Percentiles rank a stretch among this genome's conserved stretches.
phyloP scores from a whole-genome alignment of 2,797 vertebrate genomes.

The Oreochromis grahami region DNA sequence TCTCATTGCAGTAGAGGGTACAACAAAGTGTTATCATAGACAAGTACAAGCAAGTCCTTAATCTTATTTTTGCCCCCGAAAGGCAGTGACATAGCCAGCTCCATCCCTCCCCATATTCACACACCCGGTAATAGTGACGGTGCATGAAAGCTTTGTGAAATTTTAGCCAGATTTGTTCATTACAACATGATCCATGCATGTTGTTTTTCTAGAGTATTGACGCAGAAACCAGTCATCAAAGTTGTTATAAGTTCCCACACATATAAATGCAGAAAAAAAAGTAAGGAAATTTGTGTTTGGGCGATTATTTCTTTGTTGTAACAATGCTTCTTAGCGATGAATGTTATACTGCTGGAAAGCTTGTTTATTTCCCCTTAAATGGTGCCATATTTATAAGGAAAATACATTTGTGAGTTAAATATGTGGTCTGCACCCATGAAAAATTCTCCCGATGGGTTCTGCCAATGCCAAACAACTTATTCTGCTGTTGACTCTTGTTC shows the following conservation, averaged over 20 bases:
- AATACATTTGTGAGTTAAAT: not conserved
- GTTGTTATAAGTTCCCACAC: not conserved
- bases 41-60: not conserved
- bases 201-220: not conserved
- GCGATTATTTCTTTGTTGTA: not conserved
- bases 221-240: not conserved
- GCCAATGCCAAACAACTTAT: not conserved
- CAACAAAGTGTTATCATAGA: not conserved
- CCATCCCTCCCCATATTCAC: not conserved
- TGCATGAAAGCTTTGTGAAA: not conserved
- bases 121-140: not conserved
- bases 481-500: not conserved
- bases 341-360: not conserved
- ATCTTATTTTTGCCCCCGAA: not conserved
- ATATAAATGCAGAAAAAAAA: not conserved
- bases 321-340: not conserved
- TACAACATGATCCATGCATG: not conserved
- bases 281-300: not conserved
- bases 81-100: not conserved
- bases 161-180: not conserved
- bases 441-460: not conserved
- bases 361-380: not conserved
- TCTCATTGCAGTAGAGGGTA: not conserved
- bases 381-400: not conserved
- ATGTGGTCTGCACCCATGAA: not conserved